A percentile compares a stretch with the other conserved stretches of the same genome.
These are phyloP conservation scores for Perccottus glenii DNA, from an alignment of 2,113 vertebrate genomes.

Conservation along the genomic window DNA sequence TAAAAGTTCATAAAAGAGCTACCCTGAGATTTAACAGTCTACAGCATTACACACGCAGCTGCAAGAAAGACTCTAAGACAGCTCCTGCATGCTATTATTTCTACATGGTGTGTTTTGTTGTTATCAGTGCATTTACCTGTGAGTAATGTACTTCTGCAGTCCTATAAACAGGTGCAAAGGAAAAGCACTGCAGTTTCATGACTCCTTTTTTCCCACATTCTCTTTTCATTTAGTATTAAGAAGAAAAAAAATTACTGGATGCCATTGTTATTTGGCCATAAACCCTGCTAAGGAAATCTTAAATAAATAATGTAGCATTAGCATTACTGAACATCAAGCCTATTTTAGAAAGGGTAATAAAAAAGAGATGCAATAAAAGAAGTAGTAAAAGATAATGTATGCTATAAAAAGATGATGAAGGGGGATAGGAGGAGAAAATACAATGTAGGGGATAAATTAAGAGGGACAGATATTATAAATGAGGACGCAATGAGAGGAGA, in stretches of 20 bases:
- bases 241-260: conserved; percentile 5
- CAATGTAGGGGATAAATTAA: background rate
- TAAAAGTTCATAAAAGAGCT: conserved; percentile 3
- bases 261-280: conserved; percentile 9
- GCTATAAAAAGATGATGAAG: conserved; percentile 6
- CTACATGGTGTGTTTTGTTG: too few relatives aligned
- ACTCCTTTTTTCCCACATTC: conserved; percentile 4
- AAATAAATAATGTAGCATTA: conserved; percentile 15
- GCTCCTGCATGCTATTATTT: background rate
- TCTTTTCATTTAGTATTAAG: conserved; percentile 12
- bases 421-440: conserved; percentile 6
- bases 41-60: background rate
- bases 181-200: background rate
- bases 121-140: too few relatives aligned
- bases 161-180: conserved; percentile 4
- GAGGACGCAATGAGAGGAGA: background rate
- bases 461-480: background rate
- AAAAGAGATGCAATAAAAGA: conserved; percentile 7
- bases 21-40: conserved; percentile 1
- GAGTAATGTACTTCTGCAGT: background rate
- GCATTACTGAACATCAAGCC: conserved; percentile 11
- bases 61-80: background rate
- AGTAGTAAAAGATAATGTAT: conserved; percentile 13
- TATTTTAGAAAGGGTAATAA: conserved; percentile 6
- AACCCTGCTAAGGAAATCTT: conserved; percentile 6